A percentile compares a stretch with the other conserved stretches of the same genome.
Evolutionary conservation across 23 tunicate genomes (phyloP).

Genomic region (Botrylloides violaceus): DNA sequence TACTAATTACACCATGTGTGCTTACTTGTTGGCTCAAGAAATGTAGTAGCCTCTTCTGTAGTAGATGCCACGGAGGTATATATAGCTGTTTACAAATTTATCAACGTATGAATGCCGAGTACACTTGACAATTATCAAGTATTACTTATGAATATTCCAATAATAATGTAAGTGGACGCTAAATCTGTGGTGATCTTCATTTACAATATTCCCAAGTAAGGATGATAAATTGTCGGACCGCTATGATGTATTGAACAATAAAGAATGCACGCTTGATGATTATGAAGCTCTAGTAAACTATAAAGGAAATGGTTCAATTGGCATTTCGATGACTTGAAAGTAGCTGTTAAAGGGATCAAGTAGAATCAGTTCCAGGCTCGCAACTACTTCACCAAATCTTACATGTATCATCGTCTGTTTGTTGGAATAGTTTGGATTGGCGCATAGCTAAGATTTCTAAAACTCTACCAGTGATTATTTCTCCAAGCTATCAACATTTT

Average conservation of each 20-base stretch:
- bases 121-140: background rate
- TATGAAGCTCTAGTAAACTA: background rate
- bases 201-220: no score
- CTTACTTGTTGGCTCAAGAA: slow-evolving; percentile 25
- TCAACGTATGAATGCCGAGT: background rate
- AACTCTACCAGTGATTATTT: no score
- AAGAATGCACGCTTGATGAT: background rate
- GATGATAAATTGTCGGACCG: no score
- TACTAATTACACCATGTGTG: background rate
- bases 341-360: no score
- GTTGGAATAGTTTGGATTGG: no score
- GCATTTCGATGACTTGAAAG: background rate
- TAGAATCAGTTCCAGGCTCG: no score
- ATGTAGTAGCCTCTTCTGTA: slow-evolving; percentile 11
- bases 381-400: background rate
- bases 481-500: no score
- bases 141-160: no score
- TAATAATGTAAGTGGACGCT: no score
- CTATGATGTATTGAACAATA: no score
- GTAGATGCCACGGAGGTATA: background rate
- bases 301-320: background rate
- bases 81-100: background rate
- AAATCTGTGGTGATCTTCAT: no score
- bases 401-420: background rate
- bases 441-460: no score